These are phyloP conservation scores for Spheniscus humboldti DNA, from an alignment of 2,797 vertebrate genomes.

Conservation along the genomic window DNA sequence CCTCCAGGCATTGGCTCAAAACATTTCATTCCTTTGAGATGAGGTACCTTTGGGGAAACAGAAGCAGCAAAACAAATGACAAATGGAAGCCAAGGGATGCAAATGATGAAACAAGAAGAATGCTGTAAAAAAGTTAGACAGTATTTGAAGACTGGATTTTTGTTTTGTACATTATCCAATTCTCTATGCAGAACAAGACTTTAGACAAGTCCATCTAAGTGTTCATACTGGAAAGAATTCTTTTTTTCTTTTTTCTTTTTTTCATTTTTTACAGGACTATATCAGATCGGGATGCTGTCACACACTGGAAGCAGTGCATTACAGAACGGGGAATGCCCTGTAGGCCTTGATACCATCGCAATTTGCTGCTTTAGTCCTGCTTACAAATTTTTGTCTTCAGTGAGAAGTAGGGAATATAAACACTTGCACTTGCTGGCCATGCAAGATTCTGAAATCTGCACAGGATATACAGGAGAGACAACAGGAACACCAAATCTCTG, in stretches of 20 bases:
- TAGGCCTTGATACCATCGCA: background rate
- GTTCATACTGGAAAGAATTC: background rate
- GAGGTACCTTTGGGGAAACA: slow-evolving; percentile 28
- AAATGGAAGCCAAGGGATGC: slow-evolving; percentile 41
- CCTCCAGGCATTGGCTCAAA: slow-evolving; percentile 29
- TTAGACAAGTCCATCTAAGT: background rate
- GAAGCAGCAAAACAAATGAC: slow-evolving; percentile 67
- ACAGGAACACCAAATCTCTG: background rate
- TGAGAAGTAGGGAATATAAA: background rate
- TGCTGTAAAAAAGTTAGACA: background rate
- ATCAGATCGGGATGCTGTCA: background rate
- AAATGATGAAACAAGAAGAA: slow-evolving; percentile 44
- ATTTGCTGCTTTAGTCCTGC: background rate
- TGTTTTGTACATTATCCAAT: background rate
- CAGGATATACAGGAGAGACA: background rate
- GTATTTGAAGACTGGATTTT: background rate
- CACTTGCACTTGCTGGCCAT: background rate
- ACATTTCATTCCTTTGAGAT: slow-evolving; percentile 63
- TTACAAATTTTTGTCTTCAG: background rate
- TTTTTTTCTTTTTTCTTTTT: too few relatives aligned
- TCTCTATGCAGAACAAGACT: background rate
- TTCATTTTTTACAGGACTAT: background rate
- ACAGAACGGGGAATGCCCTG: background rate
- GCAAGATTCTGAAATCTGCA: background rate
- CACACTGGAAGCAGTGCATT: background rate